Evolutionary conservation across 2,113 vertebrate genomes (phyloP).

Genomic region (Emberiza fucata): DNA sequence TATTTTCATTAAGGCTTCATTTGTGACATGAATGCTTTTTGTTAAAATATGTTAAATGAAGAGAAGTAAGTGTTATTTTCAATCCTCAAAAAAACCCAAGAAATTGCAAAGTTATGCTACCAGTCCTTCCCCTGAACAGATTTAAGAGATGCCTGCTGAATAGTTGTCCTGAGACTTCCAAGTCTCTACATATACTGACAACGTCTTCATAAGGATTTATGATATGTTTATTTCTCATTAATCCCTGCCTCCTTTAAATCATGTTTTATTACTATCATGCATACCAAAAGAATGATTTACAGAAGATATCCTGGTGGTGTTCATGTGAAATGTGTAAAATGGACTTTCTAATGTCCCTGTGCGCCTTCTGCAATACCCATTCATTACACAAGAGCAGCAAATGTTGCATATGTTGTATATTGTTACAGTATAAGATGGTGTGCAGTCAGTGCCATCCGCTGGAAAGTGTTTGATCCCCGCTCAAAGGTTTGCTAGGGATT

Average conservation of each 20-base stretch:
- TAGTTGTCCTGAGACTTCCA: not conserved
- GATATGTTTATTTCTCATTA: not conserved
- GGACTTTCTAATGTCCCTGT: not conserved
- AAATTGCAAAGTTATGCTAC: not conserved
- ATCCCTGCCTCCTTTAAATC: not conserved
- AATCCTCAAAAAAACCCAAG: not conserved
- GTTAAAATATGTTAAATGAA: not conserved
- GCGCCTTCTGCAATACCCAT: not conserved
- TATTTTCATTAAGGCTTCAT: not conserved
- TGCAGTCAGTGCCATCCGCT: not conserved
- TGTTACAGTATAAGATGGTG: not conserved
- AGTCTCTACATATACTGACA: not conserved
- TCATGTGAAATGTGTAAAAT: not conserved
- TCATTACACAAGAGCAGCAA: not conserved
- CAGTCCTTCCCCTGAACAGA: not conserved
- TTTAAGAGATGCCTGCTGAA: not conserved
- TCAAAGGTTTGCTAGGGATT: not conserved
- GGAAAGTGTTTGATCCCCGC: not conserved
- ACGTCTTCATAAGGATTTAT: not conserved
- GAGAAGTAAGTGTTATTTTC: not conserved
- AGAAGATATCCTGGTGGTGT: not conserved
- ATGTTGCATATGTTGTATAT: not conserved
- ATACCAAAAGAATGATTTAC: not conserved
- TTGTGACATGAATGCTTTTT: not conserved
- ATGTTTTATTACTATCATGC: not conserved